phyloP scores from a whole-genome alignment of 2,113 vertebrate genomes.

The Osmerus mordax region DNA sequence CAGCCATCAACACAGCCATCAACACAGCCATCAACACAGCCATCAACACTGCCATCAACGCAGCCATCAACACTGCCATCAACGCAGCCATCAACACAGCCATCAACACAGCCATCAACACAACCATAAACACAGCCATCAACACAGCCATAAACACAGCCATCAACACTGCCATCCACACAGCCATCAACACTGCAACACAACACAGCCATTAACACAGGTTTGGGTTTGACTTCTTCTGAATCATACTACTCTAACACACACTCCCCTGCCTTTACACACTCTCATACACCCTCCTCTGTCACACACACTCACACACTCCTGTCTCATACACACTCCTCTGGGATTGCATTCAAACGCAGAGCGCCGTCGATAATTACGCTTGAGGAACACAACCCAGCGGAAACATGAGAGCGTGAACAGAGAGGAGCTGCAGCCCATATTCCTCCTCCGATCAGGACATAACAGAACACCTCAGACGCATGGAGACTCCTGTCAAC shows the following conservation, averaged over 20 bases:
- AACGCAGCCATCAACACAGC: background rate
- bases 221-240: too few species aligned
- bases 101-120: background rate
- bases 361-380: too few species aligned
- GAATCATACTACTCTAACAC: too few species aligned
- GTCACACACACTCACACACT: too few species aligned
- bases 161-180: conserved; percentile 14
- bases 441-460: background rate
- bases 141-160: conserved; percentile 23
- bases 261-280: too few species aligned
- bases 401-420: background rate
- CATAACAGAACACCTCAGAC: conserved; percentile 10
- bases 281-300: too few species aligned
- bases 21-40: conserved; percentile 23
- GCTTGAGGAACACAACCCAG: background rate
- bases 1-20: background rate
- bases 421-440: background rate
- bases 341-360: too few species aligned
- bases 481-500: background rate
- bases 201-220: background rate
- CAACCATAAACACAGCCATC: background rate
- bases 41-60: conserved; percentile 15
- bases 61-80: background rate
- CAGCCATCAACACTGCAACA: background rate
- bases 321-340: too few species aligned